Evolutionary conservation across 1,140 invertebrate genomes (phyloP).

Genomic region (Ectropis grisescens): DNA sequence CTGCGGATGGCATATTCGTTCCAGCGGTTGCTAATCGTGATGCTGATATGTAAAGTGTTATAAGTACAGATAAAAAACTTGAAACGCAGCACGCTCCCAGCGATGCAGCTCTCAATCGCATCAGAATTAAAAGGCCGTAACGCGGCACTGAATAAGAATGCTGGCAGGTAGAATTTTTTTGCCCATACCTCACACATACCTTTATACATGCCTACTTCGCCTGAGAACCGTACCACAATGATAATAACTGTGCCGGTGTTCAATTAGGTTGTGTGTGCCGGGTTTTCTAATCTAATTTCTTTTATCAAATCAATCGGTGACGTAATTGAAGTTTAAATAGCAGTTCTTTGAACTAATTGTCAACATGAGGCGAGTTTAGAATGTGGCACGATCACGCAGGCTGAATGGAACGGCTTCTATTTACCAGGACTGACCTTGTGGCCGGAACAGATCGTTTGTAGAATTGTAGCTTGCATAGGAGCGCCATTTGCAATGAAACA

Average conservation of each 20-base stretch:
- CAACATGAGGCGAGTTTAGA: slow-evolving; percentile 14
- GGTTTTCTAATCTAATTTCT: too few species aligned
- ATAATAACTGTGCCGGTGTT: background rate
- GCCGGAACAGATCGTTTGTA: slow-evolving; percentile 33
- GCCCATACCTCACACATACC: slow-evolving; percentile 14
- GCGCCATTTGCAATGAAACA: slow-evolving; percentile 4
- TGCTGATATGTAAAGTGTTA: too few species aligned
- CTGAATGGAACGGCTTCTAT: slow-evolving; percentile 35
- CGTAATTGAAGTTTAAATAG: slow-evolving; percentile 3
- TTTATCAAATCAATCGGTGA: slow-evolving; percentile 1
- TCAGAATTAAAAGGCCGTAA: too few species aligned
- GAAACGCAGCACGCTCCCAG: too few species aligned
- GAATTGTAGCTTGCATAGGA: slow-evolving; percentile 10
- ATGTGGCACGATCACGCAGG: slow-evolving; percentile 19
- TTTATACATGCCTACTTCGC: slow-evolving; percentile 18
- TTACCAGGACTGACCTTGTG: slow-evolving; percentile 48
- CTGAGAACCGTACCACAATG: slow-evolving; percentile 21
- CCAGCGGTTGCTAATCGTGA: slow-evolving; percentile 2
- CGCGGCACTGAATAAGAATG: background rate
- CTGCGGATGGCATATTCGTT: slow-evolving; percentile 22
- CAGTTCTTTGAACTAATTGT: slow-evolving; percentile 19
- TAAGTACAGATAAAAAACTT: too few species aligned
- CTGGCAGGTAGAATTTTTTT: slow-evolving; percentile 30
- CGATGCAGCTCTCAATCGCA: too few species aligned
- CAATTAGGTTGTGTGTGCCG: too few species aligned